phyloP scores from a whole-genome alignment of 2,888 invertebrate genomes.

The Erebia aethiops region DNA sequence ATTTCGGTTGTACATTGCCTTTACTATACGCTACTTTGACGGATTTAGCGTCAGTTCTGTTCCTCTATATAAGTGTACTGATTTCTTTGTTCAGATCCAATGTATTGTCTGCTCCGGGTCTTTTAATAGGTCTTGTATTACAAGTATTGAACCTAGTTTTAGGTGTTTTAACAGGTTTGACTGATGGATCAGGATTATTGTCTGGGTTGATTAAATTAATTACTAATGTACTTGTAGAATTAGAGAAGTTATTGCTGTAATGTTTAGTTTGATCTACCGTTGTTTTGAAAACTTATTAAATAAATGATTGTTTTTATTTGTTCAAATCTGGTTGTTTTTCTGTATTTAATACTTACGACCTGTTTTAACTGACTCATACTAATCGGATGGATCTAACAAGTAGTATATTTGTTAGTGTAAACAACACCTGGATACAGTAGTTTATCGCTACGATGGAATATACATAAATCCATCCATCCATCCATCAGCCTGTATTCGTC shows the following conservation, averaged over 20 bases:
- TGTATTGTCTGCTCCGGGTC: slow-evolving; percentile 67
- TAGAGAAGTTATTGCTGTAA: slow-evolving; percentile 63
- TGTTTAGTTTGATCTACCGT: slow-evolving; percentile 33
- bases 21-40: slow-evolving; percentile 72
- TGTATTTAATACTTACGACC: no score
- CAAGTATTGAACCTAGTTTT: slow-evolving; percentile 68
- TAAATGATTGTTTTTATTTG: slow-evolving; percentile 26
- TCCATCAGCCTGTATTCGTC: no score
- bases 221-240: slow-evolving; percentile 64
- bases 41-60: slow-evolving; percentile 71
- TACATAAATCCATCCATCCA: no score
- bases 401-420: no score
- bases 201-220: slow-evolving; percentile 68
- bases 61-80: slow-evolving; percentile 71
- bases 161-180: slow-evolving; percentile 63
- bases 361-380: no score
- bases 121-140: slow-evolving; percentile 60
- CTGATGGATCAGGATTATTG: slow-evolving; percentile 64
- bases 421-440: no score
- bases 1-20: slow-evolving; percentile 73
- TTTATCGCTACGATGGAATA: no score
- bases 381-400: no score
- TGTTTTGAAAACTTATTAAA: slow-evolving; percentile 31
- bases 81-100: slow-evolving; percentile 74
- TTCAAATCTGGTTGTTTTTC: neutral